Conservation (phyloP, 2,888 invertebrate genomes). For the Chamaedrilus cognettii region DNA sequence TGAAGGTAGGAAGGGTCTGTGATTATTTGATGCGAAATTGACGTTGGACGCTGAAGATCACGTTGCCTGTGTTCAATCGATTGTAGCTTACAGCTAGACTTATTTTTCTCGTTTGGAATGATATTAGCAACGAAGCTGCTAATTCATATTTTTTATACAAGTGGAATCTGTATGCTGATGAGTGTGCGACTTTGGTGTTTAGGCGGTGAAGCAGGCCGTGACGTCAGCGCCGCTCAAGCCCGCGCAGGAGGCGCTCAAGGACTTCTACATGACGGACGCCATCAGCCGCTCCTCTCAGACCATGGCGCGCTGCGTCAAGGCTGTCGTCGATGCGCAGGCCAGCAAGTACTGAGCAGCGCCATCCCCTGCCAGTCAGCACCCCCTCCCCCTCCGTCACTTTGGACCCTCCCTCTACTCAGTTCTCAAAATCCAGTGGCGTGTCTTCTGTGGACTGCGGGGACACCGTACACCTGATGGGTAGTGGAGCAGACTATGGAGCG, state of each 20-base stretch:
- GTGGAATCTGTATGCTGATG: too few relatives aligned
- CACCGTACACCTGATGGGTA: too few relatives aligned
- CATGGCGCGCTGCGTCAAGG: slow-evolving; percentile 98
- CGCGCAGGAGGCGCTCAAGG: slow-evolving; percentile 70
- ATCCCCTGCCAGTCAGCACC: background rate
- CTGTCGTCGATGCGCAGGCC: slow-evolving; percentile 55
- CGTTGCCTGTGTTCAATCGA: too few relatives aligned
- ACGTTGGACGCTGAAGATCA: too few relatives aligned
- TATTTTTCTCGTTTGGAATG: too few relatives aligned
- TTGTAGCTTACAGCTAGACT: too few relatives aligned
- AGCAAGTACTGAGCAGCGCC: slow-evolving; percentile 8
- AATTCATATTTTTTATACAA: background rate
- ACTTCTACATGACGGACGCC: slow-evolving; percentile 87
- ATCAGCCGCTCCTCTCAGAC: slow-evolving; percentile 96
- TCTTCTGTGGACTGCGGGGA: too few relatives aligned
- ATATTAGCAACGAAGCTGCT: too few relatives aligned
- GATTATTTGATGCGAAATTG: too few relatives aligned
- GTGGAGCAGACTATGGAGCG: too few relatives aligned
- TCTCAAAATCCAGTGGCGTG: too few relatives aligned
- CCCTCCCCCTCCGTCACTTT: background rate
- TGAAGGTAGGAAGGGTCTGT: too few relatives aligned
- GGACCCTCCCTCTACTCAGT: background rate
- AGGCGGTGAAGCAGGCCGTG: slow-evolving; percentile 58
- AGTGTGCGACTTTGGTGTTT: slow-evolving; percentile 43
- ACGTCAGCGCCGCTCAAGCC: slow-evolving; percentile 62